Evolutionary conservation across 2,797 vertebrate species (phyloP), one percentile per base, ranked within the genome.

Genomic region (Anomalospiza imberbis): DNA sequence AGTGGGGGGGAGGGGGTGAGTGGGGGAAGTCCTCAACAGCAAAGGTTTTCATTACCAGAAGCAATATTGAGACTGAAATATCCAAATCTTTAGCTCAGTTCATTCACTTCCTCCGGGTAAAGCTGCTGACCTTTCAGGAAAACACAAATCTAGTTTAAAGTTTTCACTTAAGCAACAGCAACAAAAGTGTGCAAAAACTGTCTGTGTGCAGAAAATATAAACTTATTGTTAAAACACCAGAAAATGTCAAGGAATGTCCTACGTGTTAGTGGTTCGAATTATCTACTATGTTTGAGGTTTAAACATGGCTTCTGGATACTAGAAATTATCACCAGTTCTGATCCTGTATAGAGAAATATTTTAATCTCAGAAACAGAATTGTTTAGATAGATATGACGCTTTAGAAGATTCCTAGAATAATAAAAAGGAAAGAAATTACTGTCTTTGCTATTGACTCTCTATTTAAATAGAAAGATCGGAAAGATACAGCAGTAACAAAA

Each of bases 391-490:
- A 62, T 62, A 47, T 6, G 13, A 53, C 62, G 16, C 11, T 92
- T 73, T 75, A 81, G 58, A 51, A 75, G 22, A 34, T 14, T 1
- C 1, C 20, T 38, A 77, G 44, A 85, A 67, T 66, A 80, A 61
- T 65, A 53, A 18, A 55, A 85, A 44, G 13, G 19, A 24, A 54
- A 63, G 47, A 92, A 91, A 84, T 71, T 10, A 50, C 57, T 89
- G 31, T 29, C 12, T 72, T 92, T 89, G 55, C 61, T 91, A 63
- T 54, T 72, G 34, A 51, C 28, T 87, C 26, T 65, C 19, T 15
- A 47, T 71, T 96, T 91, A 89, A 92, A 95, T 54, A 65, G 22
- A 82, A 93, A 90, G 25, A 70, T 58, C 87, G 66, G 60, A 88
- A 87, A 76, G 82, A 38, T 84, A 42, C 17, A 65, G 32, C 5